Base-by-base conservation (phyloP, 1,140 invertebrate genomes). In the Popillia japonica region DNA sequence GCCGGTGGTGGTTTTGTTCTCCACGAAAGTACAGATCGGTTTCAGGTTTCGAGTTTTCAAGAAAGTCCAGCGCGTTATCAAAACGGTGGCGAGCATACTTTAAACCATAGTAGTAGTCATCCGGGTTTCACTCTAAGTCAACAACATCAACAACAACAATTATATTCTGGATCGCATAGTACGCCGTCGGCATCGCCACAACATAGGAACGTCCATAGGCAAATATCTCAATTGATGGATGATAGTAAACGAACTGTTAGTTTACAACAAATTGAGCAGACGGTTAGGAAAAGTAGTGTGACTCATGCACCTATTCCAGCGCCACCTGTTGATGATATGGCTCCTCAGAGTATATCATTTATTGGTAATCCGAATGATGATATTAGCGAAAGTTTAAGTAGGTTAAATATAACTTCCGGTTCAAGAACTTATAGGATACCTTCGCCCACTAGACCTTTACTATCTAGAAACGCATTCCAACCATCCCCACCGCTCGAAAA, bases 321-420 rank as follows among this genome's bases (percentile, higher is more conserved):
- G 78, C 91, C 93, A 79, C 87, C 93, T 81, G 90, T 90, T 61
- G 94, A 95, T 85, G 94, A 95, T 82, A 95, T 96, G 94, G 95
- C 96, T 83, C 95, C 95, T 8, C 95, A 97, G 87, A 96, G 94
- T 88, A 96, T 96, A 81, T 96, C 95, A 40, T 97, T 96, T 84
- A 96, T 96, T 81, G 95, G 95, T 86, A 92, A 92, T 85, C 40
- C 79, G 40, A 86, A 88, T 78, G 87, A 88, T 74, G 83, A 87
- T 41, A 79, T 85, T n/a, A 83, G 72, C 75, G 83, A 87, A 81
- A 82, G 80, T 82, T 72, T 95, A 80, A 91, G 92, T 81, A 89
- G 91, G 78, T 87, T 96, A 76, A 93, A 96, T 85, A 96, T 96
- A 75, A 94, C 94, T 9, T 96, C 94, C 11, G 95, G 95, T 44